A percentile compares a stretch with the other conserved stretches of the same genome.
phyloP scores from a whole-genome alignment of 2,888 invertebrate genomes.

The Zelleria hepariella region DNA sequence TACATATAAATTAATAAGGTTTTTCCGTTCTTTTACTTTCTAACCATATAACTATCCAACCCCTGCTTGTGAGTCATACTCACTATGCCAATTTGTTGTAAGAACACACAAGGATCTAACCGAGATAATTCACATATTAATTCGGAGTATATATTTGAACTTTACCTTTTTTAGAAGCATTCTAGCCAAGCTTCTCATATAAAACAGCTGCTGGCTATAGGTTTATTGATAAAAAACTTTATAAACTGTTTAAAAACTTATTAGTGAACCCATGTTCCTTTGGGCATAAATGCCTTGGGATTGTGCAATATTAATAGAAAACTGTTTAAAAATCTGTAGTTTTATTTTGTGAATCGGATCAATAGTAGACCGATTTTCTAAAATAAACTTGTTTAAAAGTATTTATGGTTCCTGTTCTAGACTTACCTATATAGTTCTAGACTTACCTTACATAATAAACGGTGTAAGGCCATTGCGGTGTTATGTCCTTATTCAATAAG shows the following conservation, averaged over 20 bases:
- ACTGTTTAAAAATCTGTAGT: too few relatives aligned
- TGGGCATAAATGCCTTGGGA: too few relatives aligned
- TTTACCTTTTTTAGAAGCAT: not conserved
- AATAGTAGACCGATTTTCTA: too few relatives aligned
- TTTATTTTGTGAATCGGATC: too few relatives aligned
- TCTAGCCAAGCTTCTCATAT: not conserved
- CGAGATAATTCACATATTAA: too few relatives aligned
- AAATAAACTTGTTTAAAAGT: not conserved
- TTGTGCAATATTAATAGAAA: too few relatives aligned
- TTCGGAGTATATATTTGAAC: not conserved
- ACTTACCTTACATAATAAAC: not conserved
- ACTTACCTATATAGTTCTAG: not conserved
- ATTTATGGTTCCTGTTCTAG: not conserved
- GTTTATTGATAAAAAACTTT: not conserved
- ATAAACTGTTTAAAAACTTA: not conserved
- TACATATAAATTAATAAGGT: too few relatives aligned
- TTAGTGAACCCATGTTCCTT: not conserved
- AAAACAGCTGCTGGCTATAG: not conserved
- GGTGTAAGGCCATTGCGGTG: conserved; percentile 45
- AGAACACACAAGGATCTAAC: too few relatives aligned
- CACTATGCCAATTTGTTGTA: too few relatives aligned
- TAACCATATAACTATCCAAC: too few relatives aligned
- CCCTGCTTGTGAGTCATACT: too few relatives aligned
- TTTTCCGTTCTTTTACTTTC: too few relatives aligned
- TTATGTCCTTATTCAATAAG: conserved; percentile 11